These are phyloP conservation scores for Eupithecia pulchellata DNA, from an alignment of 2,888 invertebrate species.

Conservation along the genomic window DNA sequence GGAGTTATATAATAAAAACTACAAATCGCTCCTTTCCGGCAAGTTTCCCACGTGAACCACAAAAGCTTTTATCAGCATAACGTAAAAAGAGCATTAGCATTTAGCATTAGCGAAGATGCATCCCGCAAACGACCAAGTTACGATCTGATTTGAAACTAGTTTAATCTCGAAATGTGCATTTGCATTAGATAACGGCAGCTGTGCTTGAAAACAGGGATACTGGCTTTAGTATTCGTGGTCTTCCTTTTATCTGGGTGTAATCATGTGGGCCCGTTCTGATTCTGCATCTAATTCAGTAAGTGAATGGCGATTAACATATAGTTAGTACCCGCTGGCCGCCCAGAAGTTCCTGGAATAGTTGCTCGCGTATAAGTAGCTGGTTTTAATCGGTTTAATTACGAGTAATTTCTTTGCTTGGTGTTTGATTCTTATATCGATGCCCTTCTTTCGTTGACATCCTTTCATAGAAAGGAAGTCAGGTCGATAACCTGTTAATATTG, in stretches of 20 bases:
- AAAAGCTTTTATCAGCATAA: constrained; percentile 67
- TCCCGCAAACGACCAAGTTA: constrained; percentile 59
- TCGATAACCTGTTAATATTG: constrained; percentile 79
- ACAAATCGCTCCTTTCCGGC: background rate
- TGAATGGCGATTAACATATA: constrained; percentile 21
- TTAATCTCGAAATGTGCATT: constrained; percentile 76
- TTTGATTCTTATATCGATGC: constrained; percentile 33
- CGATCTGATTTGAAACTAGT: constrained; percentile 52
- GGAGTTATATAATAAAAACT: background rate
- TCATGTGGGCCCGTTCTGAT: constrained; percentile 59
- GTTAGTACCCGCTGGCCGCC: background rate
- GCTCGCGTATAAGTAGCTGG: background rate
- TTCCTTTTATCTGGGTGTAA: constrained; percentile 64
- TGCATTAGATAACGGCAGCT: constrained; percentile 72
- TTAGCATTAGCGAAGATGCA: too few relatives aligned
- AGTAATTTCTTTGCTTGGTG: background rate
- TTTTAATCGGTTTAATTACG: background rate
- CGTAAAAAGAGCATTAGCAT: constrained; percentile 55
- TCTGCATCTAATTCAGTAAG: constrained; percentile 46
- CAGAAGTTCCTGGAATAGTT: constrained; percentile 10
- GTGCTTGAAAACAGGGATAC: constrained; percentile 68
- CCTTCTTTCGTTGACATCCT: constrained; percentile 55
- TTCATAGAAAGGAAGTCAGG: constrained; percentile 62
- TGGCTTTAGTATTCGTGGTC: constrained; percentile 70
- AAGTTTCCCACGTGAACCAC: background rate